These are phyloP conservation scores for Odontamblyopus rebecca DNA, from an alignment of 2,797 vertebrate genomes.

Conservation along the genomic window DNA sequence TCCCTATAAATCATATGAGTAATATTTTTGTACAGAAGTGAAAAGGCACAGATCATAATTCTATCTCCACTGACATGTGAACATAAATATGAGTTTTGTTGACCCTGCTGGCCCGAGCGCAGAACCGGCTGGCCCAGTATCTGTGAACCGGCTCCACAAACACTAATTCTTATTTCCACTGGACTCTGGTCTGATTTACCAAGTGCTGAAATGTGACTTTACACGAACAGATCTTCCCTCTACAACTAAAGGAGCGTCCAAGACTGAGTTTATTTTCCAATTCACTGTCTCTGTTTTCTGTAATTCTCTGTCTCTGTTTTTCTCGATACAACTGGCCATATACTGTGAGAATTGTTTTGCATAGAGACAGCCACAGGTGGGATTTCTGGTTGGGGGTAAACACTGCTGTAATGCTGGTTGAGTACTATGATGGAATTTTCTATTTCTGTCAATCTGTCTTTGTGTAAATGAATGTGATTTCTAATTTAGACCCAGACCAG, in stretches of 20 bases:
- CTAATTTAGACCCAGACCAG: too few species aligned
- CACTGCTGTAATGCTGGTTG: too few species aligned
- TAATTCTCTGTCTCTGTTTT: too few species aligned
- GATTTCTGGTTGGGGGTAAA: too few species aligned
- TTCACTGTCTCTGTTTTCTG: too few species aligned
- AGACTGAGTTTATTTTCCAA: neutral
- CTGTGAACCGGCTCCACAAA: constrained; percentile 2
- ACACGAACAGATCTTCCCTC: too few species aligned
- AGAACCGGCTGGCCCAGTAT: neutral
- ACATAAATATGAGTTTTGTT: neutral
- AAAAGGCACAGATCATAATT: neutral
- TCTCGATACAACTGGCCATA: too few species aligned
- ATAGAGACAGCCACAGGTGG: too few species aligned
- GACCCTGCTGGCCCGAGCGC: neutral
- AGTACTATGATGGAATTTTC: too few species aligned
- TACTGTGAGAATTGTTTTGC: too few species aligned
- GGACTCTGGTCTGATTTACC: neutral
- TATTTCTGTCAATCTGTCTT: too few species aligned
- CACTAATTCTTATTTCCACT: neutral
- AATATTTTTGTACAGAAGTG: neutral
- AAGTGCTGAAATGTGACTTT: neutral
- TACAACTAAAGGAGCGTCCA: neutral
- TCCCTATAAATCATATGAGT: neutral
- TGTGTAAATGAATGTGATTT: too few species aligned
- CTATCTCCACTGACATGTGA: neutral